phyloP scores from a whole-genome alignment of 2,888 invertebrate genomes.

The Temnothorax ravouxi region DNA sequence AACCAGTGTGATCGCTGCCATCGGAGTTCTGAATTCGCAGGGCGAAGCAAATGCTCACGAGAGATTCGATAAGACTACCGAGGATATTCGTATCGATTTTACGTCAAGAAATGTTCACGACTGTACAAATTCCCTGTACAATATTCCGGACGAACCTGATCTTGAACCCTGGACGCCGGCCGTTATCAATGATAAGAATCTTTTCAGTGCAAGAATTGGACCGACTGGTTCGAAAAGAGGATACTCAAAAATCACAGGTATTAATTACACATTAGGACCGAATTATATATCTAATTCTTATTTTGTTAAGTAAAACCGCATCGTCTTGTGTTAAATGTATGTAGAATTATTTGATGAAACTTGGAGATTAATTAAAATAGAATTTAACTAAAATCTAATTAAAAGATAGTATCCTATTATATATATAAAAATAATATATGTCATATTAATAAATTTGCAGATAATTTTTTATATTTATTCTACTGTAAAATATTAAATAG shows the following conservation, averaged over 20 bases:
- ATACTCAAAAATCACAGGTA: constrained; percentile 93
- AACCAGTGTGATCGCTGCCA: constrained; percentile 94
- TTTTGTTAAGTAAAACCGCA: background rate
- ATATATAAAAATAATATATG: background rate
- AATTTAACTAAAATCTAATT: constrained; percentile 10
- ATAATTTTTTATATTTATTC: background rate
- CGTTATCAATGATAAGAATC: constrained; percentile 88
- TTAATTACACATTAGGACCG: constrained; percentile 20
- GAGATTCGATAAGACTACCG: constrained; percentile 90
- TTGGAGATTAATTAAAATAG: background rate
- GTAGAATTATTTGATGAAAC: background rate
- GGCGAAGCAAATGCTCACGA: constrained; percentile 95
- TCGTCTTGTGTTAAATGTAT: background rate
- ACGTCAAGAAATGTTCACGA: constrained; percentile 90
- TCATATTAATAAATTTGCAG: background rate
- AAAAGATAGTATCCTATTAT: background rate
- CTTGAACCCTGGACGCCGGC: constrained; percentile 91
- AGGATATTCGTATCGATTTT: constrained; percentile 93
- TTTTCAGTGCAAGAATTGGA: constrained; percentile 92
- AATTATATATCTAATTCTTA: background rate
- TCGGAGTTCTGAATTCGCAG: constrained; percentile 93
- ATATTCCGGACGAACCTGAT: constrained; percentile 88
- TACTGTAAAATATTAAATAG: background rate
- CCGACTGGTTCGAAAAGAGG: constrained; percentile 94
- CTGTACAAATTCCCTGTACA: constrained; percentile 90